Evolutionary conservation across 1,140 invertebrate species (phyloP), one percentile per base, ranked within the genome.

Genomic region (Steinernema khuongi): DNA sequence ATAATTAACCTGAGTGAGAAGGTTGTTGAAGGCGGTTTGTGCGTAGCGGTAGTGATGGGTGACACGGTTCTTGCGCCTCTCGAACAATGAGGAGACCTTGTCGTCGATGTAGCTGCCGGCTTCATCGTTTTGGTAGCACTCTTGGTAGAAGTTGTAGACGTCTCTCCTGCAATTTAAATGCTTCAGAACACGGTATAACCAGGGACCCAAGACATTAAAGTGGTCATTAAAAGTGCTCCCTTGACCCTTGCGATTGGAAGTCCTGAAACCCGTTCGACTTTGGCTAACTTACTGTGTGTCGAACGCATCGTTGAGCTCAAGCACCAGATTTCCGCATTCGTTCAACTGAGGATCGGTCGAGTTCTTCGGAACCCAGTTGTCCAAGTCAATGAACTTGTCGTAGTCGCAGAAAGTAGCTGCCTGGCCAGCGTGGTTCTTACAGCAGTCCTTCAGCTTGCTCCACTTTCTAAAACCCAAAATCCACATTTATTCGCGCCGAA

Each of bases 1-100:
- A 18, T 85, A 85, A 66, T 78, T 81, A 18, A 73, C 77, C 31
- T 85, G 80, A 79, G 85, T 80, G 22, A 60, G 50, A 2, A 74
- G 18, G 17, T 22, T 69, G 19, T 28, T 26, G 31, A 29, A 72
- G 30, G n/a, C 7, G 19, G 50, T 14, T 19, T 22, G 66, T 1
- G 67, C 67, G 19, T 71, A 31, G 31, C 71, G 28, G 28, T 41
- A 7, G 36, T 41, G 36, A 41, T 11, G 36, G 36, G n/a, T 7
- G n/a, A 41, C 36, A n/a, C 36, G 36, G 7, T 41, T 7, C 26
- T 44, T 50, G 33, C 31, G 29, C 71, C 26, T 33, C 31, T 19
- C 41, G 1, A 43, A 67, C 18, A 43, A 17, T 7, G 50, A 32
- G 0, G 67, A 14, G 36, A 7, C 36, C 7, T 41, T n/a, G 36